Evolutionary conservation across 2,888 invertebrate genomes (phyloP), one percentile per base, ranked within the genome.

Genomic region (Nemapogon koenigi): DNA sequence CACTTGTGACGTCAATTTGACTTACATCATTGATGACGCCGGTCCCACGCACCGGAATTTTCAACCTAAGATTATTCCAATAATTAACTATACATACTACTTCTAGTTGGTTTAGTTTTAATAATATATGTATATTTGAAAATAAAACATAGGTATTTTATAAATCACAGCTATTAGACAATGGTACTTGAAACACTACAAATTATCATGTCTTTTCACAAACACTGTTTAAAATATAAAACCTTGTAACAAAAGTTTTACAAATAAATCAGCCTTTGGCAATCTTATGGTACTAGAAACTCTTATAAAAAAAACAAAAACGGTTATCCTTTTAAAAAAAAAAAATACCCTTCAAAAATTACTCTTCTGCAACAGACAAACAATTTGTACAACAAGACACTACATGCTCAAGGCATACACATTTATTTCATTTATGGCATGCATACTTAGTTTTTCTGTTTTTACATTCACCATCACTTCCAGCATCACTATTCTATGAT

Each of bases 71-170:
- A 33, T 17, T 17, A n/a, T n/a, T 10, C 17, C 16, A 33, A 33
- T 10, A 14, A 16, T 33, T 33, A 33, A 15, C 33, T 33, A 33
- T 14, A 8, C 6, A 16, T 33, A 7, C 8, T 17, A 16, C 17
- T 33, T 16, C 18, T 33, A 16, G 33, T 33, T 33, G 11, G 6
- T 17, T 33, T 33, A 33, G n/a, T 4, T 33, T 33, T 33, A 33
- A 33, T 16, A n/a, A 33, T 33, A 29, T 8, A 29, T 11, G 7
- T 29, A 29, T 29, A 33, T 33, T 33, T 17, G 17, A 16, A 6
- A 33, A 33, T 33, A 33, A 33, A 16, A 33, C 17, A 10, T 16
- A 33, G 16, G 11, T 16, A 17, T 33, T 16, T 16, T 11, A n/a
- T 27, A n/a, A 27, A 27, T 27, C n/a, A 27, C 28, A 7, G 28